Evolutionary conservation across 2,113 vertebrate species (phyloP), one percentile per base, ranked within the genome.

Genomic region (Rhinoderma darwinii): DNA sequence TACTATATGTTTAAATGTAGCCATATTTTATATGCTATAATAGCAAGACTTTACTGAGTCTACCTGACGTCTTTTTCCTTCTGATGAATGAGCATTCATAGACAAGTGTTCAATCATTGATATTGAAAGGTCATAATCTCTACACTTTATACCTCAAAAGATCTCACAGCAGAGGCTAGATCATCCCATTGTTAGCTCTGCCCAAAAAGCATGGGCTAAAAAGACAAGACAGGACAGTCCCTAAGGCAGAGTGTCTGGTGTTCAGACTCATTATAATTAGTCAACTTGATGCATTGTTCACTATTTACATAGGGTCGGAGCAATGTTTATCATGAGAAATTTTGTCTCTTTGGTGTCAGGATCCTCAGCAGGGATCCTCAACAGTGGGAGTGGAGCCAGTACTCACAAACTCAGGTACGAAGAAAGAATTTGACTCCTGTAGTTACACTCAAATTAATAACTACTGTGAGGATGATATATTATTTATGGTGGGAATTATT

Each of bases 281-380:
- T 91, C 90, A 91, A 92, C 88, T 89, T 92, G 89, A 92, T 92
- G 88, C 90, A 93, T 92, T 90, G 91, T 92, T 92, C 91, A 90
- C 89, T 90, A 89, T 91, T 93, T 91, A 91, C 89, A 81, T 88
- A 91, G 90, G 90, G 88, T 89, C 91, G 93, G 90, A 89, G 88
- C 89, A 88, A 90, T 90, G 89, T 90, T 91, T 89, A 90, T 91
- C 91, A 91, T 90, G 90, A 91, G 90, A 92, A 90, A 90, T 89
- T 91, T 92, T 90, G 89, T 91, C 91, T 91, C 89, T 89, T 83
- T 90, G 90, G 90, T 91, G 91, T 91, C 90, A 91, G 88, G 88
- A 50, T 88, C 51, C 90, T 32, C 91, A 0, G 35, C 89, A 51
- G 91, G 91, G 88, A 90, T 89, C 63, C 89, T 51, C 2, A 84